Base-by-base conservation (phyloP, 2,888 invertebrate genomes). In the Agelastica alni region DNA sequence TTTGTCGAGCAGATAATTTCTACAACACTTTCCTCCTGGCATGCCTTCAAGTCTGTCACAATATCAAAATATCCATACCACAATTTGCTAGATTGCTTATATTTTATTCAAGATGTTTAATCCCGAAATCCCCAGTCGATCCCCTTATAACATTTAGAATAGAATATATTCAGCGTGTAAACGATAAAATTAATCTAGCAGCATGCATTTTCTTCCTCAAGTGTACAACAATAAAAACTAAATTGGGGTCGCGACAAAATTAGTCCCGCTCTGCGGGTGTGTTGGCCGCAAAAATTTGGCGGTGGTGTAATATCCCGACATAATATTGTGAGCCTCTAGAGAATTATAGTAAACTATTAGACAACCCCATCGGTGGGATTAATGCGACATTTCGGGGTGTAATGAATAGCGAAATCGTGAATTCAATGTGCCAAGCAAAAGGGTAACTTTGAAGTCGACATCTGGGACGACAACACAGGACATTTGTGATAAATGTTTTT, bases 381-480 rank as follows among this genome's bases (percentile, higher is more conserved):
- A 51, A 36, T 42, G 32, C 26, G n/a, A n/a, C 32, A 13, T 43
- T 34, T 34, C 20, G 17, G 28, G 5, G 30, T 4, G n/a, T 36
- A 51, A 51, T 51, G 51, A 51, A 51, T 51, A 44, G 43, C 43
- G 31, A 51, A 43, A 51, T 43, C 36, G 36, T 34, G 16, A 43
- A 43, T 43, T 22, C 5, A 37, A 37, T 18, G 37, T 26, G 31
- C 12, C 20, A 48, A 39, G 51, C 30, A 32, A 31, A 17, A 20
- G 44, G 16, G 6, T 18, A n/a, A 14, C 13, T 42, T 32, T 17
- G 20, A 12, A 17, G 16, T 22, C 7, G 37, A 37, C 43, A 44
- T 43, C 43, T 44, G 51, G 32, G 28, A 13, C 30, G 5, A 47
- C 39, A 47, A 39, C 39, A 47, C 26, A 5, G 2, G 26, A 28